Base-by-base conservation (phyloP, 1,140 invertebrate species). In the Spodoptera litura region DNA sequence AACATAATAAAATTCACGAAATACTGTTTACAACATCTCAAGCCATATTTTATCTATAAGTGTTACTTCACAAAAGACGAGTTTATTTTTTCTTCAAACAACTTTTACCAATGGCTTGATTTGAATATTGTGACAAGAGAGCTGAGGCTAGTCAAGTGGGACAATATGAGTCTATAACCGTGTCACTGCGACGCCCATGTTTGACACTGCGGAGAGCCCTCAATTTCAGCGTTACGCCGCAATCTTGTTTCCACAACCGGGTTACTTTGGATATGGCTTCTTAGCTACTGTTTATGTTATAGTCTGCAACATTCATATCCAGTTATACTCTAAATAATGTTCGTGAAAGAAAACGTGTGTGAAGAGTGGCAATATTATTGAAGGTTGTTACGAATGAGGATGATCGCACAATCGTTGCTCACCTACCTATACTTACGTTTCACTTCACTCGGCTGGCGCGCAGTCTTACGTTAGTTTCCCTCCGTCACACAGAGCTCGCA, bases 381-480 rank as follows among this genome's bases (percentile, higher is more conserved):
- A 13, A 6, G 44, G 44, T 20, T 44, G n/a, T 64, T 49, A 49
- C 9, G 2, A 64, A 2, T 64, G 6, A 20, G 44, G 10, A 15
- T n/a, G 31, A 15, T 49, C 35, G 35, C 35, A 10, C n/a, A 49
- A n/a, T 44, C 15, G 64, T 8, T 25, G 12, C 8, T 5, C 31
- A 31, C 31, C 31, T 31, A 31, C 31, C 38, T 44, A 44, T 44
- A 44, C 38, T 44, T 44, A 12, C 53, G 96, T 52, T 56, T 31
- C 66, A 70, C 44, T 13, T 53, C 0, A 11, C 52, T 74, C 52
- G 27, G 11, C 27, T 31, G 31, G 20, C 64, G 6, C 55, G 38
- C n/a, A 55, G 35, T 20, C 9, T 58, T 58, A 58, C 35, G 31
- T 72, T 15, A 10, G 13, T 51, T 27, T 61, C n/a, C 58, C 56